Evolutionary conservation across 1,140 invertebrate species (phyloP).

Genomic region (Limonius californicus): DNA sequence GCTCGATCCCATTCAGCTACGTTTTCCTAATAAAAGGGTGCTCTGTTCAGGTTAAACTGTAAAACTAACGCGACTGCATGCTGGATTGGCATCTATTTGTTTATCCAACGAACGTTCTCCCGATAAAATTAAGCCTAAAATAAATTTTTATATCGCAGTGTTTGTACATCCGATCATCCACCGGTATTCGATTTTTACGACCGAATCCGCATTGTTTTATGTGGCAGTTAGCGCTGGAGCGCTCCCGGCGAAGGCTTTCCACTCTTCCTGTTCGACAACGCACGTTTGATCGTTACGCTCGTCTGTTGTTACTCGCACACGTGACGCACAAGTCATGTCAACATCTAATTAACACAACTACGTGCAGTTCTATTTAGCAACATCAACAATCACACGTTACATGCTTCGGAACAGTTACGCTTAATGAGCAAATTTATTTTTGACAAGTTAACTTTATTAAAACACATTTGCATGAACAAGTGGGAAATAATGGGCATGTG

Average conservation of each 20-base stretch:
- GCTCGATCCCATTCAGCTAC: neutral
- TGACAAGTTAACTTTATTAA: neutral
- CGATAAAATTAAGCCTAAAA: constrained; percentile 1
- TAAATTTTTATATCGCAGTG: neutral
- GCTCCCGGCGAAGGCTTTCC: constrained; percentile 18
- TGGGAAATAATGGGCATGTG: too few relatives aligned
- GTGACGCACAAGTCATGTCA: neutral
- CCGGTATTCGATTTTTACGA: neutral
- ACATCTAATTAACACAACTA: neutral
- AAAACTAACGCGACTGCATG: neutral
- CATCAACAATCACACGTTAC: neutral
- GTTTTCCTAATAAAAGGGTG: neutral
- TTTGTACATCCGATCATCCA: neutral
- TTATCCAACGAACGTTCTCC: neutral
- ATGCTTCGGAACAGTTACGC: too few relatives aligned
- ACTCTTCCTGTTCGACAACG: constrained; percentile 15
- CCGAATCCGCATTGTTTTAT: constrained; percentile 21
- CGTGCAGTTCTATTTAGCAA: neutral
- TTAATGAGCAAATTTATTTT: neutral
- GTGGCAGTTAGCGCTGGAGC: constrained; percentile 21
- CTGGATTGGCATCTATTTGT: neutral
- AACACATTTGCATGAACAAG: too few relatives aligned
- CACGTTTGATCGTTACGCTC: neutral
- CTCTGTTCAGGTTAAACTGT: neutral
- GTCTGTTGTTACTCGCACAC: neutral